Percentiles rank a stretch among this genome's conserved stretches.
Conservation (phyloP, 2,113 vertebrate genomes). For the Grantiella picta region DNA sequence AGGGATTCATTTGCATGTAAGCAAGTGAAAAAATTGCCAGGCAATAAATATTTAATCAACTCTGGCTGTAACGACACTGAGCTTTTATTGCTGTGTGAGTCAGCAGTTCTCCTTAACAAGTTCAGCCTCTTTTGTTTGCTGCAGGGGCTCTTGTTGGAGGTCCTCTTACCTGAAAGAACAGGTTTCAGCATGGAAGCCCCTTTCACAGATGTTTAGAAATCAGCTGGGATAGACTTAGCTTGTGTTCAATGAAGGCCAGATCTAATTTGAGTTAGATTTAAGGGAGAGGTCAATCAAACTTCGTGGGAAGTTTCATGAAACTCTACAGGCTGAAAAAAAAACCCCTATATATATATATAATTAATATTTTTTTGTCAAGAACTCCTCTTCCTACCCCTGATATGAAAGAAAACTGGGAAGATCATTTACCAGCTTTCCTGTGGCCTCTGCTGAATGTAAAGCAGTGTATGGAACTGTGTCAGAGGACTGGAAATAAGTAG, state of each 20-base stretch:
- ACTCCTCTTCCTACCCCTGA: neutral
- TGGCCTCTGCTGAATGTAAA: neutral
- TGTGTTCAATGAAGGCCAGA: accelerated
- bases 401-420: neutral
- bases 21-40: neutral
- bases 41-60: neutral
- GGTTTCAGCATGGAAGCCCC: neutral
- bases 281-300: neutral
- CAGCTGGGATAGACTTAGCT: neutral
- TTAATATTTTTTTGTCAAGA: neutral
- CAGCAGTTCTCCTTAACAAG: neutral
- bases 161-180: accelerated
- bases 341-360: no score
- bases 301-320: neutral
- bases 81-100: neutral
- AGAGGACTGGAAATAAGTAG: neutral
- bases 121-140: neutral
- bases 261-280: neutral
- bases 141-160: neutral
- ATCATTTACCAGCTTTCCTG: neutral
- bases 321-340: neutral
- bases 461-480: neutral
- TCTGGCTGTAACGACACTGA: neutral
- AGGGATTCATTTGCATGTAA: neutral
- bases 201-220: neutral